A percentile compares a stretch with the other conserved stretches of the same genome.
Evolutionary conservation across 2,113 vertebrate species (phyloP).

Genomic region (Balaeniceps rex): DNA sequence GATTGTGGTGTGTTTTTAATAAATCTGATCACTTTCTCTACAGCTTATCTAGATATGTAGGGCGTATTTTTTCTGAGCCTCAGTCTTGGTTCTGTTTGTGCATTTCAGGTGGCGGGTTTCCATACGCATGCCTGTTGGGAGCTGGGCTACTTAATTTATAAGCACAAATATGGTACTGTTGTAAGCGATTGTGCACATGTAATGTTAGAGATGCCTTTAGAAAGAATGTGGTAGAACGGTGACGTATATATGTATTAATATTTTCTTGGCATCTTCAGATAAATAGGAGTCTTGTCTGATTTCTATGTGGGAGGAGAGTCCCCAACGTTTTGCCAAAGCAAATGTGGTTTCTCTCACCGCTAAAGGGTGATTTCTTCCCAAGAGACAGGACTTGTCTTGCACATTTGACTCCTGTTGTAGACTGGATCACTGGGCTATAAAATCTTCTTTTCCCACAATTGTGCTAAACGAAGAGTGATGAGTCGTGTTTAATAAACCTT

Average conservation of each 20-base stretch:
- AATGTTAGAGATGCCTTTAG: neutral
- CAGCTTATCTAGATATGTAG: neutral
- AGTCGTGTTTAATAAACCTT: constrained; percentile 46
- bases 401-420: constrained; percentile 15
- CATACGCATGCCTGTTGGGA: fast-evolving
- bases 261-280: neutral
- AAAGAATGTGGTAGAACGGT: neutral
- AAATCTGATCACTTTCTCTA: neutral
- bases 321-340: neutral
- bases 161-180: neutral
- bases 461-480: constrained; percentile 23
- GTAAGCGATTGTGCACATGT: neutral
- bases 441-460: constrained; percentile 47
- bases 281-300: neutral
- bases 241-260: neutral
- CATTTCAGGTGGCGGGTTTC: neutral
- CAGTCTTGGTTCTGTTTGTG: neutral
- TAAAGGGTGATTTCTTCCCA: constrained; percentile 31
- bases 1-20: fast-evolving
- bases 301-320: neutral
- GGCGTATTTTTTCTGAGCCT: neutral
- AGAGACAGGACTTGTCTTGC: constrained; percentile 49
- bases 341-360: constrained; percentile 33
- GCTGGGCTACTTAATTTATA: neutral
- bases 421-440: constrained; percentile 39